Evolutionary conservation across 1,140 invertebrate species (phyloP), one percentile per base, ranked within the genome.

Genomic region (Drosophila kanapiae): DNA sequence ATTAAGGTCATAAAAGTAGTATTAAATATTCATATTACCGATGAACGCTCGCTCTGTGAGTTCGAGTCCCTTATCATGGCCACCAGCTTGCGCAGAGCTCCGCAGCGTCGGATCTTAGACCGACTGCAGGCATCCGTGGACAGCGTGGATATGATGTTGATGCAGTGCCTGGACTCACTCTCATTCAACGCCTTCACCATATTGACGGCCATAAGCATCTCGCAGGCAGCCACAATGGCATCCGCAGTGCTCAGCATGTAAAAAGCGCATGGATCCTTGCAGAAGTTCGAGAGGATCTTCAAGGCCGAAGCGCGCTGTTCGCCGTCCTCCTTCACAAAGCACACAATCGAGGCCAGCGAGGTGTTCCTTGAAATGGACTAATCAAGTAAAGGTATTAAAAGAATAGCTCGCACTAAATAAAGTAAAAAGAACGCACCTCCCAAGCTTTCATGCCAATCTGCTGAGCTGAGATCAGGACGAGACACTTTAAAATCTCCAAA

Each of bases 261-360:
- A 43, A 86, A 91, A 4, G 92, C 79, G 57, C 62, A 78, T 0
- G 77, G 75, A 84, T 91, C 91, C 58, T 91, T 92, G 54, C 91
- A 83, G 6, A 93, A 88, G 69, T 93, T 93, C 0, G 92, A 92
- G 11, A 93, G 51, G 38, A 93, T 93, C 54, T 91, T 93, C 0
- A 93, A 61, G 0, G 82, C 86, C 4, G 72, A 51, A 0, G 76
- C 51, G 1, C 92, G 78, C n/a, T 92, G 91, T 0, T 90, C 78
- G 63, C 80, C 81, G 13, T 92, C 81, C 31, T 92, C 91, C 29
- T 86, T 80, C 0, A 83, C 82, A 53, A 93, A 91, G 40, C 81
- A 92, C 8, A 91, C 81, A 23, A 93, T 86, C 7, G 88, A 75
- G 1, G 88, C 79, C 18, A 93, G 57, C 0, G 82, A 92, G 14